These are phyloP conservation scores for Macroglossus sobrinus DNA, from an alignment of 2,113 vertebrate genomes.

Conservation along the genomic window DNA sequence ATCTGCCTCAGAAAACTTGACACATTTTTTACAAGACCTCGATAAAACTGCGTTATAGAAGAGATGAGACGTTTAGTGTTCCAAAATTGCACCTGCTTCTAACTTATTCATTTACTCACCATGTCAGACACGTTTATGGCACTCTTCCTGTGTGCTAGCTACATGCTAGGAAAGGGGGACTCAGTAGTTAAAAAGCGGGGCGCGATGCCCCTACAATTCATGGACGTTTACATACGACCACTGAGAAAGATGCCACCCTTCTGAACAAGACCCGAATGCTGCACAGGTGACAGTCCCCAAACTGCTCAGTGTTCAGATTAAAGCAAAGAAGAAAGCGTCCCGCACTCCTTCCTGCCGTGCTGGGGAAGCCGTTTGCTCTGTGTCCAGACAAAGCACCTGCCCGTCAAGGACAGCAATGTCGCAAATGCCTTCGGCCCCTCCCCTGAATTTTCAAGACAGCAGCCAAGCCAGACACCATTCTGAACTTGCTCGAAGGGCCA, in stretches of 20 bases:
- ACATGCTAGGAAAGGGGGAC: not conserved
- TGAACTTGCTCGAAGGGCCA: conserved; percentile 7
- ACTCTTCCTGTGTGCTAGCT: not conserved
- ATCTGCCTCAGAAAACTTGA: not conserved
- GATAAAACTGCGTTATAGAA: not conserved
- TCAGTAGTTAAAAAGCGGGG: not conserved
- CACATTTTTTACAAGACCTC: not conserved
- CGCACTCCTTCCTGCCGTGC: not conserved
- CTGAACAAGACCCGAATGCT: not conserved
- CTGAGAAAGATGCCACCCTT: not conserved
- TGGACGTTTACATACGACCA: not conserved
- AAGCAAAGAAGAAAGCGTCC: not conserved
- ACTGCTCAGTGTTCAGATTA: not conserved
- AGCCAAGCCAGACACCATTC: not conserved
- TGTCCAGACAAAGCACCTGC: not conserved
- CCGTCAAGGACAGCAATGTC: not conserved
- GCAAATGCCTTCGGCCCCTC: too few species aligned
- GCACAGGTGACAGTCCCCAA: not conserved
- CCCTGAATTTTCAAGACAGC: not conserved
- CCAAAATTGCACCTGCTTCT: not conserved
- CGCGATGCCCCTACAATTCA: not conserved
- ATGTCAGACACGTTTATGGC: not conserved
- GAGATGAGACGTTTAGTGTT: not conserved
- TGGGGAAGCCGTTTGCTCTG: not conserved
- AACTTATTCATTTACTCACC: not conserved